Evolutionary conservation across 2,113 vertebrate genomes (phyloP), one percentile per base, ranked within the genome.

Genomic region (Eonycteris spelaea): DNA sequence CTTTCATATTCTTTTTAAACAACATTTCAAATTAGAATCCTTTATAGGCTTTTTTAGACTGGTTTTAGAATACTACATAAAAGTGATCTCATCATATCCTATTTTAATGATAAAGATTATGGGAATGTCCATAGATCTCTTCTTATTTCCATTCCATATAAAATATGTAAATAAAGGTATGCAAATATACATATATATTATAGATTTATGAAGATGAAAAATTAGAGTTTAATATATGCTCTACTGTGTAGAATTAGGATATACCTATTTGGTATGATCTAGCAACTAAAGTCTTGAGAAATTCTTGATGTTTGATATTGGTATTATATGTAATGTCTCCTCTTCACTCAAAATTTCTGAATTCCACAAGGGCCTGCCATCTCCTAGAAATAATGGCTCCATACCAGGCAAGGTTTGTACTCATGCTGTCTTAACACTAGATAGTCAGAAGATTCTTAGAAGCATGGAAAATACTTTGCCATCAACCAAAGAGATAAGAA

Each of bases 1-100:
- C 8, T 30, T 79, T 95, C 92, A 9, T 51, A 73, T 43, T 28
- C 59, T 83, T 91, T 91, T 78, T 33, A 8, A 89, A 61, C 40
- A 91, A 59, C 88, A 61, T 51, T 86, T 96, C 14, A 91, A 97
- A 94, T 94, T 79, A 55, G 63, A 55, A 24, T 59, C 16, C 35
- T 89, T 43, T 28, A n/a, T 40, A 85, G 35, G 57, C 95, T 92
- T 82, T 92, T 35, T 88, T 83, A 38, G 6, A 78, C 19, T 78
- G 16, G 16, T 22, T 94, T 59, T 84, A 73, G 8, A 51, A 55
- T 88, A 9, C 77, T 86, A 8, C 73, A 30, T 45, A 12, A 38
- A 95, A 94, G 2, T 87, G 55, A 88, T 90, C 79, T 97, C 55
- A 74, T 57, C 14, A 94, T 97, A 90, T 7, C 13, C 15, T 86